These are phyloP conservation scores for Amorpha juglandis DNA, from an alignment of 2,888 invertebrate species.

Conservation along the genomic window DNA sequence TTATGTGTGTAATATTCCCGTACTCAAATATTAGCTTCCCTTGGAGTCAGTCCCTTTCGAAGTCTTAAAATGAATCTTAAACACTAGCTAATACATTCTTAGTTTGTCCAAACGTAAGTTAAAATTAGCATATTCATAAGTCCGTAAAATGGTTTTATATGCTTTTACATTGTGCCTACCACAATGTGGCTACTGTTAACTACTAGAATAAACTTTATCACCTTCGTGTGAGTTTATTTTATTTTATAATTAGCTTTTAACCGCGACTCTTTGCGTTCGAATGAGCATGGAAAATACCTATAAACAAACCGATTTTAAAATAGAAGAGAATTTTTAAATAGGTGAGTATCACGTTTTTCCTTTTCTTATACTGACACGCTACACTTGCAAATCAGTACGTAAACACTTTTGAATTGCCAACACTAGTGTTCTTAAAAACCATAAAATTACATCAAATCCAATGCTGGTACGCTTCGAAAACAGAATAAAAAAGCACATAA, in stretches of 20 bases:
- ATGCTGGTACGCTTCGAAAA: not conserved
- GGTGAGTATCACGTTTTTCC: too few relatives aligned
- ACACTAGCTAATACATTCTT: not conserved
- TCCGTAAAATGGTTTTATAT: not conserved
- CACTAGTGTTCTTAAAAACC: not conserved
- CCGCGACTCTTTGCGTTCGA: not conserved
- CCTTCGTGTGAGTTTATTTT: not conserved
- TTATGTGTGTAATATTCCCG: too few relatives aligned
- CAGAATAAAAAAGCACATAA: slow-evolving; percentile 1
- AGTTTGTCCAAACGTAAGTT: not conserved
- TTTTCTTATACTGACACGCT: too few relatives aligned
- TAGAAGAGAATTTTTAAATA: too few relatives aligned
- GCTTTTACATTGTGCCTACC: slow-evolving; percentile 1
- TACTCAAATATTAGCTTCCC: too few relatives aligned
- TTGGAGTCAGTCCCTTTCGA: too few relatives aligned
- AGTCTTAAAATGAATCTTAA: too few relatives aligned
- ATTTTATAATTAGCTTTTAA: not conserved
- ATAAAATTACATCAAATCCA: not conserved
- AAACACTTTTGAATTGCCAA: too few relatives aligned
- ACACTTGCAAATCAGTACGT: too few relatives aligned
- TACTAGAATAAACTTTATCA: not conserved
- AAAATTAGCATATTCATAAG: not conserved
- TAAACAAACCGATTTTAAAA: not conserved
- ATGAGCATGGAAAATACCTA: not conserved
- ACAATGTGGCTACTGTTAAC: not conserved